Conservation (phyloP, 64 coral and sea anemone genomes). For the Stichodactyla helianthus region DNA sequence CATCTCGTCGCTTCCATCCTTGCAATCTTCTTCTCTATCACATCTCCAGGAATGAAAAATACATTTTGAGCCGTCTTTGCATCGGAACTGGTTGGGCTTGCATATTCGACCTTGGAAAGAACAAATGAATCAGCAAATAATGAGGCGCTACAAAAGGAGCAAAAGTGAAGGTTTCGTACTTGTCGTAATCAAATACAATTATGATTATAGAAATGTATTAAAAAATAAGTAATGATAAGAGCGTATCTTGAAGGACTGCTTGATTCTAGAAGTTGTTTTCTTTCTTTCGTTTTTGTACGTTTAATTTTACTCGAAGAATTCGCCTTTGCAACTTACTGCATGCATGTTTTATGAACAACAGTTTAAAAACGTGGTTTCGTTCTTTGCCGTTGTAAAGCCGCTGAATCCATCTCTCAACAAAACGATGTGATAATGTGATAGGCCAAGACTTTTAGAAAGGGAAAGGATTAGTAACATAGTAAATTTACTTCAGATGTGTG, state of each 20-base stretch:
- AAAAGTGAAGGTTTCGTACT: no score
- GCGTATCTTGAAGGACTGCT: not conserved
- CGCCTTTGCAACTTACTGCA: not conserved
- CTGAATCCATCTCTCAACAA: not conserved
- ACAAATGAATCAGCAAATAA: not conserved
- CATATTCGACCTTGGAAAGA: constrained; percentile 15
- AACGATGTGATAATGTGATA: not conserved
- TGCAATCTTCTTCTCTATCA: constrained; percentile 84
- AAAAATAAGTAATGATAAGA: not conserved
- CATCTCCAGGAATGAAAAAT: constrained; percentile 80
- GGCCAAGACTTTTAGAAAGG: not conserved
- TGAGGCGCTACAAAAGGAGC: no score
- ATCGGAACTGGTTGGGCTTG: constrained; percentile 36
- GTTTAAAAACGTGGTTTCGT: not conserved
- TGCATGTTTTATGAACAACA: not conserved
- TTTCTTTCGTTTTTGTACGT: no score
- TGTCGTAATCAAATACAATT: not conserved
- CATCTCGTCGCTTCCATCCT: constrained; percentile 83
- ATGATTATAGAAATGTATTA: not conserved
- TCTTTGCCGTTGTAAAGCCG: not conserved
- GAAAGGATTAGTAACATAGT: not conserved
- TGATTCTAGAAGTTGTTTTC: not conserved
- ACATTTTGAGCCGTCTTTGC: constrained; percentile 41
- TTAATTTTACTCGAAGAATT: not conserved
- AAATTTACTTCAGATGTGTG: not conserved